Evolutionary conservation across 2,888 invertebrate genomes (phyloP).

Genomic region (Thera britannica): DNA sequence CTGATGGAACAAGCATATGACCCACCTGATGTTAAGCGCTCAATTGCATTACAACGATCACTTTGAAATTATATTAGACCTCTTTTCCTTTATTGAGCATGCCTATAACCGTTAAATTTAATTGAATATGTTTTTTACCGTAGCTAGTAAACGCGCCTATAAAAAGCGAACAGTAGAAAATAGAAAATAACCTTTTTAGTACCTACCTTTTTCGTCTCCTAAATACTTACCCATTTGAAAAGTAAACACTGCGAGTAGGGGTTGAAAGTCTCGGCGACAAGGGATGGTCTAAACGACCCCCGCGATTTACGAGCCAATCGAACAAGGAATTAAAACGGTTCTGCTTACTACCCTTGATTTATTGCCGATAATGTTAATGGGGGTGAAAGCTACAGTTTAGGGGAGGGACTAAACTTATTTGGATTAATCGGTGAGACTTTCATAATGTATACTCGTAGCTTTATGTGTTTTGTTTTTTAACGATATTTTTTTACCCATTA

Average conservation of each 20-base stretch:
- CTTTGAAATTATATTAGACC: too few species aligned
- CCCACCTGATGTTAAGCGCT: too few species aligned
- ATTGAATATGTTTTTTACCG: conserved; percentile 9
- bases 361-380: conserved; percentile 35
- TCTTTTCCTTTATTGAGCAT: neutral
- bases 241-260: conserved; percentile 27
- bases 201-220: conserved; percentile 15
- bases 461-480: too few species aligned
- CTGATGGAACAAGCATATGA: too few species aligned
- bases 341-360: conserved; percentile 39
- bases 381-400: conserved; percentile 26
- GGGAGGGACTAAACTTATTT: conserved; percentile 21
- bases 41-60: too few species aligned
- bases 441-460: neutral
- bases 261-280: conserved; percentile 25
- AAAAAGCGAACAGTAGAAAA: conserved; percentile 15
- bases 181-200: conserved; percentile 5
- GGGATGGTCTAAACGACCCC: conserved; percentile 29
- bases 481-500: too few species aligned
- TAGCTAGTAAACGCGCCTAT: conserved; percentile 5
- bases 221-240: conserved; percentile 20
- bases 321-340: conserved; percentile 41
- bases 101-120: neutral
- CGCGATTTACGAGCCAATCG: conserved; percentile 42
- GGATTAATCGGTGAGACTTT: conserved; percentile 17